phyloP scores from a whole-genome alignment of 2,113 vertebrate species.

The Takifugu flavidus region DNA sequence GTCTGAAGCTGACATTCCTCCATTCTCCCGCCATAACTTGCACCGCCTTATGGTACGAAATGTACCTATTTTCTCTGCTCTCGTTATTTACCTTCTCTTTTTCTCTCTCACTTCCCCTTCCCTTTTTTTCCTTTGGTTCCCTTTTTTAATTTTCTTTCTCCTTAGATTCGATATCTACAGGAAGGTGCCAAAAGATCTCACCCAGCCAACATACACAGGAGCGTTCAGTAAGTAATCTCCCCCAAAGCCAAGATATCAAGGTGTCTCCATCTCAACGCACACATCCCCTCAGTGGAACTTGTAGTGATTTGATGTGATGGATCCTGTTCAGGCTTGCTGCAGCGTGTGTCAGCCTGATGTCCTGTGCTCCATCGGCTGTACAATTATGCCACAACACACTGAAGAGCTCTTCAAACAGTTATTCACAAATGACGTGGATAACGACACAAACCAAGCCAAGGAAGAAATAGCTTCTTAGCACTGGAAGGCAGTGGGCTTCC shows the following conservation, averaged over 20 bases:
- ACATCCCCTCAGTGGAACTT: too few relatives aligned
- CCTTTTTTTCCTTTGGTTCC: slow-evolving; percentile 20
- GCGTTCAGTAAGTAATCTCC: slow-evolving; percentile 91
- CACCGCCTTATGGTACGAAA: slow-evolving; percentile 65
- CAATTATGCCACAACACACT: too few relatives aligned
- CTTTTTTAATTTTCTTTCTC: slow-evolving; percentile 24
- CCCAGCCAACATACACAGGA: slow-evolving; percentile 97
- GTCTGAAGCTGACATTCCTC: slow-evolving; percentile 75
- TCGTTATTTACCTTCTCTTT: slow-evolving; percentile 49
- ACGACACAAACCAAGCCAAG: too few relatives aligned
- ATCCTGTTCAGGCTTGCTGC: too few relatives aligned
- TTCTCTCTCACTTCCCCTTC: slow-evolving; percentile 43
- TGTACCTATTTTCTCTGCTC: slow-evolving; percentile 56
- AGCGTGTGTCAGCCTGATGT: too few relatives aligned
- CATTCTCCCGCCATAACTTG: slow-evolving; percentile 58
- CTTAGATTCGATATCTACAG: slow-evolving; percentile 99
- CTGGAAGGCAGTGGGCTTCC: background rate
- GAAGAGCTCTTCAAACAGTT: too few relatives aligned
- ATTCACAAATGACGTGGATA: too few relatives aligned
- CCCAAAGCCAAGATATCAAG: background rate
- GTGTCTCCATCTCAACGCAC: too few relatives aligned
- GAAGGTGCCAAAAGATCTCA: slow-evolving; percentile 99
- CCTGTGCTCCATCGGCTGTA: too few relatives aligned
- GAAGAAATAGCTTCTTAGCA: background rate
- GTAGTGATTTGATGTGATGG: too few relatives aligned